A percentile compares a stretch with the other conserved stretches of the same genome.
These are phyloP conservation scores for Embiotoca jacksoni DNA, from an alignment of 2,113 vertebrate genomes.

Conservation along the genomic window DNA sequence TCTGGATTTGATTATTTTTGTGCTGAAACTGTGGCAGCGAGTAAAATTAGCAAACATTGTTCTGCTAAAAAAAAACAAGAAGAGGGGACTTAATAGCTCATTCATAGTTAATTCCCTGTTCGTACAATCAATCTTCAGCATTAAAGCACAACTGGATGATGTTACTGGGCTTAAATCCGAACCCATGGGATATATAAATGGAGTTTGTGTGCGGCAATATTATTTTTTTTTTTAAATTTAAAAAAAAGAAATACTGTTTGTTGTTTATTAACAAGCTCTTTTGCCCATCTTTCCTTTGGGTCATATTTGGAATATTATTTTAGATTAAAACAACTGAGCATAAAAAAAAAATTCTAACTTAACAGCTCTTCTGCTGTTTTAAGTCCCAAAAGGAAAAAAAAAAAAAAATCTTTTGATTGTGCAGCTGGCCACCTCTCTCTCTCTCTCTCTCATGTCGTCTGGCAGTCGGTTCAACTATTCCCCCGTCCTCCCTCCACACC, in stretches of 20 bases:
- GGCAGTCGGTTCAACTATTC: slow-evolving; percentile 52
- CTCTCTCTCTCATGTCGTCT: slow-evolving; percentile 27
- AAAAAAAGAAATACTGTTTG: too few relatives aligned
- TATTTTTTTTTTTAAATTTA: slow-evolving; percentile 1
- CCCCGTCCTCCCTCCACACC: slow-evolving; percentile 62
- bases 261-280: too few relatives aligned
- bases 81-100: too few relatives aligned
- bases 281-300: slow-evolving; percentile 1
- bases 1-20: too few relatives aligned
- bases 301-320: not conserved
- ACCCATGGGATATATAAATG: not conserved
- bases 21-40: too few relatives aligned
- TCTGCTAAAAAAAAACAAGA: too few relatives aligned
- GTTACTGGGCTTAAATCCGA: not conserved
- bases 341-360: slow-evolving; percentile 25
- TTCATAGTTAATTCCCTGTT: not conserved
- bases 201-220: not conserved
- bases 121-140: slow-evolving; percentile 1
- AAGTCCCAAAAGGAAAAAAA: not conserved
- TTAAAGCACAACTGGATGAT: not conserved
- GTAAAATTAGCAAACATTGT: too few relatives aligned
- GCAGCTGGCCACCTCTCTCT: slow-evolving; percentile 65
- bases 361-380: slow-evolving; percentile 10
- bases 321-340: slow-evolving; percentile 1
- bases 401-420: slow-evolving; percentile 51